phyloP scores from a whole-genome alignment of 2,797 vertebrate genomes.

The Ctenochaetus hawaiiensis region DNA sequence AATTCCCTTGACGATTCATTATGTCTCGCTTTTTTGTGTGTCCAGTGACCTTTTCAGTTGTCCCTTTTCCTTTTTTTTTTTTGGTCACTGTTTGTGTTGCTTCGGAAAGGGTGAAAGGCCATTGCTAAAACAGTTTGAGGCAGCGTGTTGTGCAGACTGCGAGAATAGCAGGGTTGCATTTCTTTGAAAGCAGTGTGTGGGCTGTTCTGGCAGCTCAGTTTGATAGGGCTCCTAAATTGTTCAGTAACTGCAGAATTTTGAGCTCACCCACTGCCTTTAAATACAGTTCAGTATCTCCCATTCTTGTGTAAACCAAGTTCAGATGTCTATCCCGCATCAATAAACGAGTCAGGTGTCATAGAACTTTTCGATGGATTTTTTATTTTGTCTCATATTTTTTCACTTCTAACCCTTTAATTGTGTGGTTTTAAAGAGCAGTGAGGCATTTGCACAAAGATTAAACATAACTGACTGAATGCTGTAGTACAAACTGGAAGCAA shows the following conservation, averaged over 20 bases:
- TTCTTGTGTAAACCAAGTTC: background rate
- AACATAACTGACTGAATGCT: background rate
- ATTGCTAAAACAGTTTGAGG: slow-evolving; percentile 42
- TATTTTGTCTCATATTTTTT: slow-evolving; percentile 15
- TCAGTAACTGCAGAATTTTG: slow-evolving; percentile 37
- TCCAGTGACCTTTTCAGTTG: slow-evolving; percentile 37
- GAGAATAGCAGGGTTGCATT: slow-evolving; percentile 29
- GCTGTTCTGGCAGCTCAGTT: slow-evolving; percentile 41
- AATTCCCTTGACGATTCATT: slow-evolving; percentile 28
- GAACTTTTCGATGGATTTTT: background rate
- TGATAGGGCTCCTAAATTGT: slow-evolving; percentile 54
- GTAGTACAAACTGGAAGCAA: slow-evolving; percentile 17
- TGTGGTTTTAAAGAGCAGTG: background rate
- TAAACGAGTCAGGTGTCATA: background rate
- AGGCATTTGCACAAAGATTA: background rate
- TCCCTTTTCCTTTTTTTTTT: slow-evolving; percentile 34
- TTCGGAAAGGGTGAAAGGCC: slow-evolving; percentile 47
- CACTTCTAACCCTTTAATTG: background rate
- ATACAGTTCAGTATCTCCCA: slow-evolving; percentile 14
- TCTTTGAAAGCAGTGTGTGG: slow-evolving; percentile 54
- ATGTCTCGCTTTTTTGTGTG: slow-evolving; percentile 48
- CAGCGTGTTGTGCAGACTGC: slow-evolving; percentile 18
- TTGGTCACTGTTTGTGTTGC: slow-evolving; percentile 35
- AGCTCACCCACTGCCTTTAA: slow-evolving; percentile 32
- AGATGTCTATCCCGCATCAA: background rate